These are phyloP conservation scores for Bambusicola thoracicus DNA, from an alignment of 2,113 vertebrate genomes.

Conservation along the genomic window DNA sequence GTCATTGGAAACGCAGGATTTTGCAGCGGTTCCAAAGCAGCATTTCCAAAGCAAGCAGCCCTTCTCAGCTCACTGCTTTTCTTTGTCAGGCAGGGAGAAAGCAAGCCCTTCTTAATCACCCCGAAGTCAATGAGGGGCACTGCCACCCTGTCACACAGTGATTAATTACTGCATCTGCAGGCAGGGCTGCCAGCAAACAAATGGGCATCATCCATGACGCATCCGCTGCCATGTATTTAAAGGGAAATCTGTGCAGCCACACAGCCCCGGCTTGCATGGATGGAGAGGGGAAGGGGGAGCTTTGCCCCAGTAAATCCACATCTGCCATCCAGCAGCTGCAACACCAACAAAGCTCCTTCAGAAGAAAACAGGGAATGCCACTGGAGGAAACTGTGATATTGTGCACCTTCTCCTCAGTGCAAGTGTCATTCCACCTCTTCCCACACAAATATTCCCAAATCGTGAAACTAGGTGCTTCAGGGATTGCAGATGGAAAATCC, in stretches of 20 bases:
- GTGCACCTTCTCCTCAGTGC: not conserved
- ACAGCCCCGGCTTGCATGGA: not conserved
- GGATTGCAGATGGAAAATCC: not conserved
- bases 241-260: not conserved
- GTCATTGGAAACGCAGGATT: not conserved
- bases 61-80: not conserved
- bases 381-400: constrained; percentile 2
- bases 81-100: constrained; percentile 23
- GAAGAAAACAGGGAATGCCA: constrained; percentile 13
- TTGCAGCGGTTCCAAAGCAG: not conserved
- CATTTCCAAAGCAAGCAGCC: not conserved
- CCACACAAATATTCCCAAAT: not conserved
- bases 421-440: not conserved
- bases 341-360: constrained; percentile 45
- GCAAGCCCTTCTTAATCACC: constrained; percentile 24
- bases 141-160: constrained; percentile 26
- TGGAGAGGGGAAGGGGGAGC: not conserved
- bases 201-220: constrained; percentile 31
- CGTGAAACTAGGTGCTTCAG: not conserved
- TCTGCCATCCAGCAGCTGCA: constrained; percentile 58
- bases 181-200: constrained; percentile 26
- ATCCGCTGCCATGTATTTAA: not conserved
- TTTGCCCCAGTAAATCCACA: not conserved
- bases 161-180: constrained; percentile 61
- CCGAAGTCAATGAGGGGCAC: constrained; percentile 22